These are phyloP conservation scores for Neosilurus mollespiculum DNA, from an alignment of 2,797 vertebrate genomes.

Conservation along the genomic window DNA sequence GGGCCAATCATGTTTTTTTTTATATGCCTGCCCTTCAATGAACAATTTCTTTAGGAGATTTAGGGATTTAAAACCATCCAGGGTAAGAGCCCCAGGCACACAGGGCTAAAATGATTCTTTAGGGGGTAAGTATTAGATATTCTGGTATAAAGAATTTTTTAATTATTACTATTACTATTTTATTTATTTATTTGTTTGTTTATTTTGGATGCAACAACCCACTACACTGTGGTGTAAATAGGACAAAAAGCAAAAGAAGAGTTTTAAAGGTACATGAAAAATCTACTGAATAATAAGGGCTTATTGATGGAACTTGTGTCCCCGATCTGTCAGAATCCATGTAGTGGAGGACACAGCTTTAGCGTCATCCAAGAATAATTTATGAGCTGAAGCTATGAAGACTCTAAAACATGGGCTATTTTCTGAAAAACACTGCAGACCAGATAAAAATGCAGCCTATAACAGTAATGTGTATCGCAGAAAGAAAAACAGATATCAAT, in stretches of 20 bases:
- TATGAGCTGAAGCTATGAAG: conserved; percentile 4
- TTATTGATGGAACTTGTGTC: not conserved
- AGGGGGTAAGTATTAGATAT: too few relatives aligned
- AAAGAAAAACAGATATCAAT: not conserved
- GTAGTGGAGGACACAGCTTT: not conserved
- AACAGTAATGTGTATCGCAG: not conserved
- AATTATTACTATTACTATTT: too few relatives aligned
- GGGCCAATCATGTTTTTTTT: too few relatives aligned
- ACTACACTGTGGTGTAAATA: not conserved
- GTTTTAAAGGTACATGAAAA: not conserved
- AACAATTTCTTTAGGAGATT: too few relatives aligned
- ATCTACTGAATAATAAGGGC: not conserved
- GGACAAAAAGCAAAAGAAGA: not conserved
- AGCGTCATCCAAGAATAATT: conserved; percentile 23
- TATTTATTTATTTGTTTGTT: too few relatives aligned
- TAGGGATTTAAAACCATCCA: too few relatives aligned
- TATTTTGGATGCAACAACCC: not conserved
- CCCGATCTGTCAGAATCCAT: conserved; percentile 30
- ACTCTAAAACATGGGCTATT: not conserved
- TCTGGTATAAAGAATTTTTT: too few relatives aligned
- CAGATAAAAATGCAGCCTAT: not conserved
- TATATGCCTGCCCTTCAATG: too few relatives aligned
- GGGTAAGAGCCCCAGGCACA: too few relatives aligned
- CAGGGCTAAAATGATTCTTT: too few relatives aligned
- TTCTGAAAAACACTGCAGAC: conserved; percentile 6